Evolutionary conservation across 2,797 vertebrate genomes (phyloP), one percentile per base, ranked within the genome.

Genomic region (Falco naumanni): DNA sequence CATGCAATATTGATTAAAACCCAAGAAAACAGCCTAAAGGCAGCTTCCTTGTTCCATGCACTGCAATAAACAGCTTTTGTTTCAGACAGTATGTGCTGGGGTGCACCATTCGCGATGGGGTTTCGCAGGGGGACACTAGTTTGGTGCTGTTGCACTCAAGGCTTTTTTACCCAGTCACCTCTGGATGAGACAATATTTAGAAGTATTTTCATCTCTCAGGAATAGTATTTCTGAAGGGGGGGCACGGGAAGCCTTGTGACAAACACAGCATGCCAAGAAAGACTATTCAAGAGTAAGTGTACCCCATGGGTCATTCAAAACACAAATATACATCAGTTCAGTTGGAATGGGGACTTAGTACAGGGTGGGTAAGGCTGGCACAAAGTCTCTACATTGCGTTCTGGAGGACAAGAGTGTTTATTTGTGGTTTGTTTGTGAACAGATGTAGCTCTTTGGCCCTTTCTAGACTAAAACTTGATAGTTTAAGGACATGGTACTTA

Each of bases 51-150:
- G 10, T 69, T 78, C 57, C 14, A 5, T 20, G 33, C 1, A 21
- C 61, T 85, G 61, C 65, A 54, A 12, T 16, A 41, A 84, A 18
- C 61, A 61, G 61, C 50, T 87, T 59, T 84, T 66, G n/a, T 90
- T 84, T 74, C n/a, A 64, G 78, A 14, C 1, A 0, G 12, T 22
- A 3, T 25, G 33, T 69, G 56, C 37, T 33, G 45, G 75, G 48
- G 7, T 59, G 11, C 14, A 2, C 12, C 3, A 3, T 75, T 83
- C 6, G 2, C 28, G 72, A 12, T 21, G n/a, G 22, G 13, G 17
- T 60, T 76, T 82, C 29, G 24, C 0, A 0, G 1, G 20, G n/a
- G 29, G 24, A 10, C 26, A 16, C 31, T 31, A 13, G 33, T 69
- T 87, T 79, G 33, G 13, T 69, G 2, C 12, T 34, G 48, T 25